Evolutionary conservation across 2,797 vertebrate genomes (phyloP), one percentile per base, ranked within the genome.

Genomic region (Tenualosa ilisha): DNA sequence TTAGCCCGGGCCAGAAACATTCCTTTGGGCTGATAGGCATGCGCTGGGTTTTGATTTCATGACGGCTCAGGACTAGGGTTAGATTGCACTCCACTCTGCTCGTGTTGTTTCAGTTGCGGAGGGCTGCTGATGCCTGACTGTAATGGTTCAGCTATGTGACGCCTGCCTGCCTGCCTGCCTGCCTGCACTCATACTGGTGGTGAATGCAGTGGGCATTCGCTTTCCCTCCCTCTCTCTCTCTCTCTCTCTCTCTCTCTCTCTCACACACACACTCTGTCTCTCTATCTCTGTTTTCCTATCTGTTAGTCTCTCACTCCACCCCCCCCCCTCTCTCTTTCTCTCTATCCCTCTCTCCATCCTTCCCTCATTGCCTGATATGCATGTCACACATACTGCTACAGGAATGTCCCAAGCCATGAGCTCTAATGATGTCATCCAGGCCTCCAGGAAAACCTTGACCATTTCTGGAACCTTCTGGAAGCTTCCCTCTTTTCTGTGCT

Each of bases 331-430:
- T 65, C 61, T 65, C 61, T 65, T 3, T 65, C n/a, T 24, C 22
- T 53, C 54, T 13, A 15, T 79, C 81, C 83, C 26, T 46, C 17
- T 22, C 61, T 51, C 26, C 13, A 50, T 79, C 51, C 46, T 50
- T 51, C 81, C 40, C n/a, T 85, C 54, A 7, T 12, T 40, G 65
- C 65, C 20, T 79, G 72, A 79, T 79, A 79, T 40, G 40, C 72
- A 79, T 79, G 72, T 79, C 72, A 79, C 72, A 79, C 72, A 79
- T 79, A 79, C 17, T 46, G 37, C 40, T 79, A 24, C 72, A 56
- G n/a, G 81, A 82, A 82, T 51, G 81, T 54, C 81, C 40, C 7
- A 5, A 43, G 37, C 72, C 72, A 46, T 79, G 40, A 20, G 40
- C 40, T 79, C 15, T 17, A 22, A 46, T 79, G 72, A 79, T 79